A percentile compares a stretch with the other conserved stretches of the same genome.
These are phyloP conservation scores for Sebastes glaucus DNA, from an alignment of 2,797 vertebrate genomes.

Conservation along the genomic window DNA sequence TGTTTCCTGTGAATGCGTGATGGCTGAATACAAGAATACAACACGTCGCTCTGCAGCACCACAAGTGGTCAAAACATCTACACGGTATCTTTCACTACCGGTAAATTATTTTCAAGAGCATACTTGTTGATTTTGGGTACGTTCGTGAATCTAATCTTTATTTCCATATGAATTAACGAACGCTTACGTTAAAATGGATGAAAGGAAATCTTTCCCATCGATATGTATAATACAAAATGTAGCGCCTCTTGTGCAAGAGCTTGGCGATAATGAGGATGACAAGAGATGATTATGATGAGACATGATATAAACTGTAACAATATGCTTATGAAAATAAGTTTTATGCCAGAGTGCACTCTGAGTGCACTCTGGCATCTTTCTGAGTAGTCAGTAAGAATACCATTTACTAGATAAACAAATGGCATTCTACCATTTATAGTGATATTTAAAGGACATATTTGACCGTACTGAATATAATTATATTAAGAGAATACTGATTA, in stretches of 20 bases:
- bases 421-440: not conserved
- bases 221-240: too few relatives aligned
- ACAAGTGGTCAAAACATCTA: not conserved
- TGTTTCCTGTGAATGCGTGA: not conserved
- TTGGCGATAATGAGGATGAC: not conserved
- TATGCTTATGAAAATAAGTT: not conserved
- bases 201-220: accelerated
- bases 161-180: too few relatives aligned
- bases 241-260: not conserved
- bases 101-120: not conserved
- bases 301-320: not conserved
- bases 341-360: too few relatives aligned
- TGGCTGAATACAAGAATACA: not conserved
- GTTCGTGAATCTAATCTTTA: too few relatives aligned
- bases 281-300: not conserved
- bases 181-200: too few relatives aligned
- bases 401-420: not conserved
- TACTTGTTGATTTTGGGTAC: not conserved
- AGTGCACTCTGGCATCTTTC: too few relatives aligned
- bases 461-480: not conserved
- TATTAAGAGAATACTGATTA: not conserved
- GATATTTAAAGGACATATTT: not conserved
- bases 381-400: not conserved
- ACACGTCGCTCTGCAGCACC: not conserved
- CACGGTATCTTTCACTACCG: not conserved